These are phyloP conservation scores for Tetraodon nigroviridis DNA, from an alignment of 2,113 vertebrate species.

Conservation along the genomic window DNA sequence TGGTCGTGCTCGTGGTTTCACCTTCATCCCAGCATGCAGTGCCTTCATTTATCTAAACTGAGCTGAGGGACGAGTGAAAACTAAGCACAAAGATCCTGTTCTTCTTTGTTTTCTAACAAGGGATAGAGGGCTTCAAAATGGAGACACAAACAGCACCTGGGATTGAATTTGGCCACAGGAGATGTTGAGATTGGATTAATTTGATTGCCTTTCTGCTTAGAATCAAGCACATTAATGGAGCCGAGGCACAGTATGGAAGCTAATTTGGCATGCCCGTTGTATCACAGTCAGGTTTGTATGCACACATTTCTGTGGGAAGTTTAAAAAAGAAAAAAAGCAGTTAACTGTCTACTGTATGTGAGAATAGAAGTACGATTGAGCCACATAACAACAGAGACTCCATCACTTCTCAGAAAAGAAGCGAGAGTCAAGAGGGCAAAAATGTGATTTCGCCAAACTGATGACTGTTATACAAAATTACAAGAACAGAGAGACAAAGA, in stretches of 20 bases:
- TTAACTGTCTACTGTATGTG: neutral
- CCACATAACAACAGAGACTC: conserved; percentile 25
- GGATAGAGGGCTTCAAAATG: conserved; percentile 35
- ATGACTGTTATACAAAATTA: conserved; percentile 68
- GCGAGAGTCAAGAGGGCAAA: conserved; percentile 45
- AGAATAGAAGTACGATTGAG: conserved; percentile 6
- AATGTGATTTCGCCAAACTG: conserved; percentile 49
- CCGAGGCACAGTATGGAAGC: conserved; percentile 32
- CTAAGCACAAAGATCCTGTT: conserved; percentile 16
- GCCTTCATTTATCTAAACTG: conserved; percentile 14
- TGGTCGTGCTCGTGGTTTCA: neutral
- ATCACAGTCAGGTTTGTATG: conserved; percentile 31
- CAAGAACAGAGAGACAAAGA: conserved; percentile 59
- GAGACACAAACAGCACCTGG: conserved; percentile 30
- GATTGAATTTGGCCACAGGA: conserved; percentile 38
- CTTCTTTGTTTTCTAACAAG: conserved; percentile 11
- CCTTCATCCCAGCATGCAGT: conserved; percentile 8
- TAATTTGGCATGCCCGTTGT: conserved; percentile 24
- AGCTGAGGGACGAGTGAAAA: conserved; percentile 14
- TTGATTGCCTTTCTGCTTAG: conserved; percentile 50
- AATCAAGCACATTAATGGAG: conserved; percentile 34
- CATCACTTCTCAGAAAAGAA: conserved; percentile 38
- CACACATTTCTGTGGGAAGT: neutral
- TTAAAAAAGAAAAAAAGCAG: neutral
- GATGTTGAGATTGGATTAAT: conserved; percentile 43